Evolutionary conservation across 2,888 invertebrate species (phyloP).

Genomic region (Sarcophaga carnaria): DNA sequence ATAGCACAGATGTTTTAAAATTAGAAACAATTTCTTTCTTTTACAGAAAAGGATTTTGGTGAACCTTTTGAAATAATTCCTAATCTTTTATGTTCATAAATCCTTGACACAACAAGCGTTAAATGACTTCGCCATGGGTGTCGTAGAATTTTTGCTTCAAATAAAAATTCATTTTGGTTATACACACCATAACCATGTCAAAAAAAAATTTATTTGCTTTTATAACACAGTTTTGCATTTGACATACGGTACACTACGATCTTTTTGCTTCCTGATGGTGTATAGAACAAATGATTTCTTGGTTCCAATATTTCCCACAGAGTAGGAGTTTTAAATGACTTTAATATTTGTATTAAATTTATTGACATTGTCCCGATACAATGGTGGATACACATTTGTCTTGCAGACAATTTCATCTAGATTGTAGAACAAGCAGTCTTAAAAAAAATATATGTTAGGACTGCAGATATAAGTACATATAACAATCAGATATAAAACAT

Average conservation of each 20-base stretch:
- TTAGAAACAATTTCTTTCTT: background rate
- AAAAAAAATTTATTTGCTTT: background rate
- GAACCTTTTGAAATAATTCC: slow-evolving; percentile 30
- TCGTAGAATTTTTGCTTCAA: background rate
- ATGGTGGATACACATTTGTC: no score
- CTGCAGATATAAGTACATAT: no score
- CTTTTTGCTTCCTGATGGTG: slow-evolving; percentile 26
- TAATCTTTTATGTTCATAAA: background rate
- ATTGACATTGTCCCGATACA: no score
- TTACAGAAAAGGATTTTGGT: slow-evolving; percentile 45
- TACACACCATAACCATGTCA: slow-evolving; percentile 31
- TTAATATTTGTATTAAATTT: slow-evolving; percentile 40
- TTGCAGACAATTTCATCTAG: no score
- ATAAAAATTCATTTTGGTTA: slow-evolving; percentile 30
- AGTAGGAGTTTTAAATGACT: slow-evolving; percentile 24
- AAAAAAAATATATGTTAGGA: no score
- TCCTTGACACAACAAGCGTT: slow-evolving; percentile 50
- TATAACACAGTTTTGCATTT: background rate
- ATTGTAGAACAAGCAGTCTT: no score
- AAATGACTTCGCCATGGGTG: slow-evolving; percentile 55
- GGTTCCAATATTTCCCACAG: background rate
- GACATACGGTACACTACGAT: background rate
- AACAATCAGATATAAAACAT: no score
- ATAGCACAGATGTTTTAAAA: slow-evolving; percentile 34
- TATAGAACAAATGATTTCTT: slow-evolving; percentile 5